phyloP scores from a whole-genome alignment of 2,888 invertebrate genomes.

The Girardia tigrina region DNA sequence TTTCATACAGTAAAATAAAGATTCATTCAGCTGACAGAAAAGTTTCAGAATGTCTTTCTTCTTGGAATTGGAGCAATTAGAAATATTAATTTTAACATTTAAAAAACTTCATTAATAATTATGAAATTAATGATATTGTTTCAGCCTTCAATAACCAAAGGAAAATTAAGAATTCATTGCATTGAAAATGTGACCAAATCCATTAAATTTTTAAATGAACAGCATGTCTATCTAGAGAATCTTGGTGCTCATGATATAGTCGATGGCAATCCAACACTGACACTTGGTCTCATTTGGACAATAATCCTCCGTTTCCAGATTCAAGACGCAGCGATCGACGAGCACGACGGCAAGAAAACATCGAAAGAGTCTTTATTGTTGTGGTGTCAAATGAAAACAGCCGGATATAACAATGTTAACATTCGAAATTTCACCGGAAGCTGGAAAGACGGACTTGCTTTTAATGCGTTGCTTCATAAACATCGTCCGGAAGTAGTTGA shows the following conservation, averaged over 20 bases:
- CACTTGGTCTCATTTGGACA: slow-evolving; percentile 97
- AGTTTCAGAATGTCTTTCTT: too few species aligned
- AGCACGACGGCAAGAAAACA: slow-evolving; percentile 60
- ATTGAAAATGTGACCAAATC: slow-evolving; percentile 99
- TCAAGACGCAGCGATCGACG: slow-evolving; percentile 71
- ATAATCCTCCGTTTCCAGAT: slow-evolving; percentile 93
- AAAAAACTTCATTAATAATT: too few species aligned
- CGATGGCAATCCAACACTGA: slow-evolving; percentile 88
- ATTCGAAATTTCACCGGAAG: slow-evolving; percentile 96
- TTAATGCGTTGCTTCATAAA: slow-evolving; percentile 94
- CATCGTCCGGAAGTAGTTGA: slow-evolving; percentile 74
- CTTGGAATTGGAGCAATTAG: too few species aligned
- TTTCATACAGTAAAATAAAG: too few species aligned
- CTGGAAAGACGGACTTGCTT: slow-evolving; percentile 95
- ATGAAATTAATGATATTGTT: too few species aligned
- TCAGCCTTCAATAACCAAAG: slow-evolving; percentile 82
- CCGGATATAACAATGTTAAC: slow-evolving; percentile 96
- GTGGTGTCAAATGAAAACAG: slow-evolving; percentile 99
- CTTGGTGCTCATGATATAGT: slow-evolving; percentile 98
- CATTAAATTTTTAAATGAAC: slow-evolving; percentile 85
- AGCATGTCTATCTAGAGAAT: slow-evolving; percentile 95
- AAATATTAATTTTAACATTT: too few species aligned
- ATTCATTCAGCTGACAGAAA: too few species aligned
- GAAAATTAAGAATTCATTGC: slow-evolving; percentile 99
- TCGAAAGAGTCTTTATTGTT: slow-evolving; percentile 68